Evolutionary conservation across 2,797 vertebrate genomes (phyloP).

Genomic region (Eulemur albifrons): DNA sequence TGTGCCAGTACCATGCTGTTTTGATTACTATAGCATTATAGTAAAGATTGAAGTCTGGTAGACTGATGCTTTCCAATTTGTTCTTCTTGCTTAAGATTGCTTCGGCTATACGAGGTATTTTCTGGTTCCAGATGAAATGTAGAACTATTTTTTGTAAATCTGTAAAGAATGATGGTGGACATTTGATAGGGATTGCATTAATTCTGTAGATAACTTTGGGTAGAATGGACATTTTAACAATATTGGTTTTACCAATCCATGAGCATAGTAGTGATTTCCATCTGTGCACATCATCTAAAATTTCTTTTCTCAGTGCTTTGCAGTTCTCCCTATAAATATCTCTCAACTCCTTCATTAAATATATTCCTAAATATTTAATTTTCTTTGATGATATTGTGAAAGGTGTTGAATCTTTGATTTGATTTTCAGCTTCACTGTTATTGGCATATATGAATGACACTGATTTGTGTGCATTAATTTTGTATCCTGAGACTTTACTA

Average conservation of each 20-base stretch:
- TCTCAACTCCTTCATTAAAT: not conserved
- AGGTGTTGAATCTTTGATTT: not conserved
- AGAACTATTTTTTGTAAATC: not conserved
- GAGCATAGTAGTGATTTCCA: not conserved
- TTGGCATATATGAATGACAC: not conserved
- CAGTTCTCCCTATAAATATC: not conserved
- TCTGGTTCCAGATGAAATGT: no score
- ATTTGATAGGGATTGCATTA: not conserved
- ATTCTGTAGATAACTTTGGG: not conserved
- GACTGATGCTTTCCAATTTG: no score
- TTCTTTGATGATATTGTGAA: not conserved
- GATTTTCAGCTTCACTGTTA: not conserved
- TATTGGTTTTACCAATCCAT: not conserved
- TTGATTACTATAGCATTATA: no score
- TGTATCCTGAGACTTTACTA: not conserved
- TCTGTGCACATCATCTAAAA: not conserved
- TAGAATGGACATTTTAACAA: not conserved
- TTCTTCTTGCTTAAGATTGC: no score
- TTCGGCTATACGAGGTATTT: no score
- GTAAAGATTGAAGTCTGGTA: no score
- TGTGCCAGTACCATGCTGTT: no score
- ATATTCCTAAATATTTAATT: not conserved
- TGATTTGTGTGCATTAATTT: not conserved
- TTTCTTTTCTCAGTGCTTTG: not conserved
- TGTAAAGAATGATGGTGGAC: not conserved